A percentile compares a stretch with the other conserved stretches of the same genome.
phyloP scores from a whole-genome alignment of 2,888 invertebrate genomes.

The Andrena trimmerana region DNA sequence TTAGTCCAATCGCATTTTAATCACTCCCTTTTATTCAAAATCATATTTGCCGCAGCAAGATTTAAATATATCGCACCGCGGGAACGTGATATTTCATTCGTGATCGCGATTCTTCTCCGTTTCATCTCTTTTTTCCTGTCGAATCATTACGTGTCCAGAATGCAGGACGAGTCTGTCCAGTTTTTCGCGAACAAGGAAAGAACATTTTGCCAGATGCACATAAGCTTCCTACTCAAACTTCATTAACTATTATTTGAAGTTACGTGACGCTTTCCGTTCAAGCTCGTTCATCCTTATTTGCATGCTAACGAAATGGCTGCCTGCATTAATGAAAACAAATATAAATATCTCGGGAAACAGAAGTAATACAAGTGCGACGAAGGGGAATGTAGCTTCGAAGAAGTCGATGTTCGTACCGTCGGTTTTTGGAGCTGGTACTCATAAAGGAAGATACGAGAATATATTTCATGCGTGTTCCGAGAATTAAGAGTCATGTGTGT shows the following conservation, averaged over 20 bases:
- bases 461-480: not conserved
- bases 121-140: not conserved
- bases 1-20: constrained; percentile 48
- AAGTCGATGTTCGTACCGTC: not conserved
- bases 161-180: not conserved
- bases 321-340: not conserved
- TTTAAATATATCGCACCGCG: constrained; percentile 23
- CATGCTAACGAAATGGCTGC: not conserved
- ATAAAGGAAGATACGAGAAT: constrained; percentile 25
- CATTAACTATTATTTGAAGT: constrained; percentile 33
- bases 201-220: constrained; percentile 9
- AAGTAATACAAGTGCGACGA: not conserved
- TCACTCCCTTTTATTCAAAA: constrained; percentile 51
- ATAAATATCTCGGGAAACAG: constrained; percentile 4
- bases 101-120: constrained; percentile 11
- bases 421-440: not conserved
- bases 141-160: constrained; percentile 8
- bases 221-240: constrained; percentile 1
- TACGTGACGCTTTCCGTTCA: not conserved
- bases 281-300: not conserved
- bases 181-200: constrained; percentile 13
- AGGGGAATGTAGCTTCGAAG: not conserved
- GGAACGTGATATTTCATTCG: constrained; percentile 30
- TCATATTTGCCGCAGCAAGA: constrained; percentile 36
- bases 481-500: constrained; percentile 36